Evolutionary conservation across 2,888 invertebrate genomes (phyloP).

Genomic region (Acheta domesticus): DNA sequence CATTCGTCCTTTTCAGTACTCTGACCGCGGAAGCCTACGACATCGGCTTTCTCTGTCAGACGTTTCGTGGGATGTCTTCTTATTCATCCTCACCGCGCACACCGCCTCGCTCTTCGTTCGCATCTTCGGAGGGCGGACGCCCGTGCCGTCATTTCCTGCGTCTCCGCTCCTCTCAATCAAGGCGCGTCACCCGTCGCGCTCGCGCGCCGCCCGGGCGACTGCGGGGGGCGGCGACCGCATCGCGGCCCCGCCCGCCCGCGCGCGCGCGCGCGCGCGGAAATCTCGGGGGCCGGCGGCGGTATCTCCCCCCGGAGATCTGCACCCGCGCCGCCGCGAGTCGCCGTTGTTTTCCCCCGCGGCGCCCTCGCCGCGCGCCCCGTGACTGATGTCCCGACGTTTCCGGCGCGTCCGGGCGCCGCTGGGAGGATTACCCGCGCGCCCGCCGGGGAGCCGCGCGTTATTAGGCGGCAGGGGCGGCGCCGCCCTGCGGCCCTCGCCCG

Average conservation of each 20-base stretch:
- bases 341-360: background rate
- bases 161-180: no score
- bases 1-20: no score
- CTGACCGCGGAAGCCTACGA: no score
- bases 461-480: background rate
- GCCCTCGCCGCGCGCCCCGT: background rate
- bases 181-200: no score
- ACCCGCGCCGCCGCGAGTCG: background rate
- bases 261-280: background rate
- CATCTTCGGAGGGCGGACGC: no score
- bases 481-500: background rate
- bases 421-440: background rate
- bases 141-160: no score
- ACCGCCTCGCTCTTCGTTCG: no score
- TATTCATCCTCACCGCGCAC: no score
- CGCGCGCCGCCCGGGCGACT: no score
- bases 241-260: background rate
- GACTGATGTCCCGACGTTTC: constrained; percentile 9
- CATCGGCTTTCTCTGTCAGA: no score
- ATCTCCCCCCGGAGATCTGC: constrained; percentile 1
- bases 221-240: background rate
- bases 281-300: background rate
- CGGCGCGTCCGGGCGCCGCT: constrained; percentile 3
- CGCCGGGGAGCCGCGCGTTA: background rate
- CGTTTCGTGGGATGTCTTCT: no score